Evolutionary conservation across 1,140 invertebrate genomes (phyloP).

Genomic region (Cepaea nemoralis): DNA sequence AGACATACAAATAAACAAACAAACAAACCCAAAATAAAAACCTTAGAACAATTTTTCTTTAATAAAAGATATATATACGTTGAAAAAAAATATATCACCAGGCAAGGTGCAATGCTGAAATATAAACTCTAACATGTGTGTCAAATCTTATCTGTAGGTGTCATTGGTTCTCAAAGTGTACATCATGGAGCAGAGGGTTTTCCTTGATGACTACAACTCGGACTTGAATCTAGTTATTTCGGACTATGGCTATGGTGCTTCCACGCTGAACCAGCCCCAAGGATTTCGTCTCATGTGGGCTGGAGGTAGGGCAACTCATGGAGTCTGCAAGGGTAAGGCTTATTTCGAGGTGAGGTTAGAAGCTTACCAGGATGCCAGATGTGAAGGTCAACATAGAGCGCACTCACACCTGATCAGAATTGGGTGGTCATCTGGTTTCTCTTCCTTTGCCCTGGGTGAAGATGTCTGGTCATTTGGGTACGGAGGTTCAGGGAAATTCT

Average conservation of each 20-base stretch:
- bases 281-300: conserved; percentile 6
- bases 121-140: too few species aligned
- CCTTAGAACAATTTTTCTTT: too few species aligned
- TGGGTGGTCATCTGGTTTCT: background rate
- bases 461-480: background rate
- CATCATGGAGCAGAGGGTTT: too few species aligned
- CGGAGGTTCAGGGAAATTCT: background rate
- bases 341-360: conserved; percentile 6
- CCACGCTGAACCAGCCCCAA: background rate
- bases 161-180: too few species aligned
- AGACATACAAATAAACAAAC: too few species aligned
- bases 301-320: background rate
- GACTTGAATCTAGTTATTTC: background rate
- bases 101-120: too few species aligned
- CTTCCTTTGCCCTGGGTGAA: background rate
- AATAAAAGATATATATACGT: too few species aligned
- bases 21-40: too few species aligned
- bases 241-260: background rate
- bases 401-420: background rate
- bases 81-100: too few species aligned
- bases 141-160: too few species aligned
- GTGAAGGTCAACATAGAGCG: background rate
- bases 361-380: background rate
- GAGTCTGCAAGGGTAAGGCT: background rate
- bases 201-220: conserved; percentile 17